A percentile compares a stretch with the other conserved stretches of the same genome.
These are phyloP conservation scores for Neuroterus valhalla DNA, from an alignment of 1,140 invertebrate species.

Conservation along the genomic window DNA sequence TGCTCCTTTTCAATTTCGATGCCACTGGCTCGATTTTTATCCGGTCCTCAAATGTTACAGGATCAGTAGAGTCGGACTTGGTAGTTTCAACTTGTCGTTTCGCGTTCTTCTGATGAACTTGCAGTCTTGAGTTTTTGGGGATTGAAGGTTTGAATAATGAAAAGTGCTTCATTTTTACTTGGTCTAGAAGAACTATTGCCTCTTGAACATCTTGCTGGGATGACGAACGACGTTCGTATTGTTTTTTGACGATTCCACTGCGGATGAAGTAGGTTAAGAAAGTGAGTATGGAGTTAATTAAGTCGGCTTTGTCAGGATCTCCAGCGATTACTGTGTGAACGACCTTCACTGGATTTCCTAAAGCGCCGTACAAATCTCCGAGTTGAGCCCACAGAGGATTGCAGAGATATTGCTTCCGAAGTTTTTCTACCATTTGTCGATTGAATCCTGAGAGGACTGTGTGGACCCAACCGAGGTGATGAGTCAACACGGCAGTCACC, in stretches of 20 bases:
- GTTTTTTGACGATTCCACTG: slow-evolving; percentile 66
- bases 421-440: slow-evolving; percentile 66
- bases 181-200: slow-evolving; percentile 59
- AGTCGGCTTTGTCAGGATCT: slow-evolving; percentile 78
- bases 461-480: slow-evolving; percentile 93
- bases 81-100: slow-evolving; percentile 27
- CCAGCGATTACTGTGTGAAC: slow-evolving; percentile 88
- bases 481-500: slow-evolving; percentile 89
- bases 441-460: slow-evolving; percentile 77
- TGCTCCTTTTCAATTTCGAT: slow-evolving; percentile 59
- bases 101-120: slow-evolving; percentile 30
- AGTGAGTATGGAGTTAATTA: slow-evolving; percentile 80
- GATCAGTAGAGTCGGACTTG: not conserved
- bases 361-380: slow-evolving; percentile 87
- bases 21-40: not conserved
- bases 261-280: slow-evolving; percentile 89
- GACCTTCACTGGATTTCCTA: slow-evolving; percentile 84
- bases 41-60: not conserved
- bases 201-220: slow-evolving; percentile 62
- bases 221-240: slow-evolving; percentile 56
- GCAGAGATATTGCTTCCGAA: slow-evolving; percentile 74
- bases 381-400: slow-evolving; percentile 92
- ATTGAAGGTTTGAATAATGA: slow-evolving; percentile 41
- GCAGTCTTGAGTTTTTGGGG: slow-evolving; percentile 6
- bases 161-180: slow-evolving; percentile 51